These are phyloP conservation scores for Lordiphosa fenestrarum DNA, from an alignment of 2,888 invertebrate genomes.

Conservation along the genomic window DNA sequence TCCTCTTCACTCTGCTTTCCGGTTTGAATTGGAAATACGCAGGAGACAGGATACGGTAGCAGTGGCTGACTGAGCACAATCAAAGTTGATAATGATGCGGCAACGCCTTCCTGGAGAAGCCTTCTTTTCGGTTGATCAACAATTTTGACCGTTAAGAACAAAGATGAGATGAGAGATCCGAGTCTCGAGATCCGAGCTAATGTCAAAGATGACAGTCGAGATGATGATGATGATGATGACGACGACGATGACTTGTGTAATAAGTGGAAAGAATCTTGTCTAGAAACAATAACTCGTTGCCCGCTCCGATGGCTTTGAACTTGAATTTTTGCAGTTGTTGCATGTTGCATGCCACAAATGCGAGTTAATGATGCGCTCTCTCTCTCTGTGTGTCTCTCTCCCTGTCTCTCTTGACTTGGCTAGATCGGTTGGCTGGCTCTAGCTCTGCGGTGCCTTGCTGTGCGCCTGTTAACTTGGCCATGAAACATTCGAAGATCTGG, in stretches of 20 bases:
- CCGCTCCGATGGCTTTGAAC: slow-evolving; percentile 54
- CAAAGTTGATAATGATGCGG: slow-evolving; percentile 64
- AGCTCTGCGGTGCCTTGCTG: slow-evolving; percentile 38
- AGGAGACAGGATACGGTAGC: slow-evolving; percentile 59
- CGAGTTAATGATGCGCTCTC: slow-evolving; percentile 64
- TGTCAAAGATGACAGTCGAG: slow-evolving; percentile 61
- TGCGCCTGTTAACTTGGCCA: slow-evolving; percentile 74
- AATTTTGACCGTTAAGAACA: slow-evolving; percentile 57
- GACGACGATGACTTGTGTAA: slow-evolving; percentile 66
- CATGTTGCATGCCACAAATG: slow-evolving; percentile 53
- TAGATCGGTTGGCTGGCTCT: slow-evolving; percentile 36
- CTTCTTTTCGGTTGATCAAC: slow-evolving; percentile 10
- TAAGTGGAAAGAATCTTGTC: slow-evolving; percentile 74
- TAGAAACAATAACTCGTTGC: slow-evolving; percentile 70
- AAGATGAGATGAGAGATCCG: slow-evolving; percentile 37
- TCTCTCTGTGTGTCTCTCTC: slow-evolving; percentile 20
- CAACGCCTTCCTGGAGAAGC: slow-evolving; percentile 48
- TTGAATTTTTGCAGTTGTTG: slow-evolving; percentile 58
- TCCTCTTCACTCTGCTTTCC: slow-evolving; percentile 44
- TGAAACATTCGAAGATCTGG: slow-evolving; percentile 70
- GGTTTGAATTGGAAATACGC: slow-evolving; percentile 24
- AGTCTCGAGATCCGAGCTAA: slow-evolving; percentile 25
- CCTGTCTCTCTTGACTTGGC: slow-evolving; percentile 16
- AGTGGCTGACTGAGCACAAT: slow-evolving; percentile 37
- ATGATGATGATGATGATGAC: slow-evolving; percentile 18